phyloP scores from a whole-genome alignment of 2,888 invertebrate species.

The Tinea trinotella region DNA sequence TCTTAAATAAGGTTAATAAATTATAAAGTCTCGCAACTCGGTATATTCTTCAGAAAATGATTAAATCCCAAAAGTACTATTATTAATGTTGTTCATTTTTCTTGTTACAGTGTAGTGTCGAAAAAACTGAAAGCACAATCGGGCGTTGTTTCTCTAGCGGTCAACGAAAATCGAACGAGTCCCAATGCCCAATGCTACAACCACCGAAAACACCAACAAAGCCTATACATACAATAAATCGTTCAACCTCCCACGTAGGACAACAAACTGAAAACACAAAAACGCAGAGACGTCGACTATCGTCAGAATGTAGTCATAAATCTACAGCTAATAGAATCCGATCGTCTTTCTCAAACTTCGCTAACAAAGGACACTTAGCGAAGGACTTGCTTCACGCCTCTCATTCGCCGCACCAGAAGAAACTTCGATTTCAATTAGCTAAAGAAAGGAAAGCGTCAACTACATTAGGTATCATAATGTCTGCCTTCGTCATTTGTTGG shows the following conservation, averaged over 20 bases:
- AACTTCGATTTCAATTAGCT: slow-evolving; percentile 86
- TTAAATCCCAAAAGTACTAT: too few species aligned
- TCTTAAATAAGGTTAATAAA: too few species aligned
- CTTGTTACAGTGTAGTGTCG: slow-evolving; percentile 80
- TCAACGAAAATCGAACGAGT: slow-evolving; percentile 81
- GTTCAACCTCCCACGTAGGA: slow-evolving; percentile 43
- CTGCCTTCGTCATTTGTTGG: slow-evolving; percentile 94
- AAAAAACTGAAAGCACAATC: slow-evolving; percentile 68
- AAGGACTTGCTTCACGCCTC: slow-evolving; percentile 64
- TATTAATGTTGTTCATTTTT: too few species aligned
- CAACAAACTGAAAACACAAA: slow-evolving; percentile 54
- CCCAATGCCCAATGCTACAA: slow-evolving; percentile 80
- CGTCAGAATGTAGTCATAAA: slow-evolving; percentile 54
- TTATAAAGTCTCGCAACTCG: too few species aligned
- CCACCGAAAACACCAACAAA: slow-evolving; percentile 62
- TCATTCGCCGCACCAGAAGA: slow-evolving; percentile 83
- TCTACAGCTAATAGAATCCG: slow-evolving; percentile 54
- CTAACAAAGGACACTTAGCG: slow-evolving; percentile 63
- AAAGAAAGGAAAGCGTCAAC: slow-evolving; percentile 96
- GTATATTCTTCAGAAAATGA: too few species aligned
- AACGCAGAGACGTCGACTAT: slow-evolving; percentile 45
- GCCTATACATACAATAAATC: slow-evolving; percentile 62
- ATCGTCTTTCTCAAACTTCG: slow-evolving; percentile 59
- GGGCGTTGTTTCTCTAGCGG: slow-evolving; percentile 77
- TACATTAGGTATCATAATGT: slow-evolving; percentile 97